Evolutionary conservation across 2,888 invertebrate genomes (phyloP), one percentile per base, ranked within the genome.

Genomic region (Melanargia galathea): DNA sequence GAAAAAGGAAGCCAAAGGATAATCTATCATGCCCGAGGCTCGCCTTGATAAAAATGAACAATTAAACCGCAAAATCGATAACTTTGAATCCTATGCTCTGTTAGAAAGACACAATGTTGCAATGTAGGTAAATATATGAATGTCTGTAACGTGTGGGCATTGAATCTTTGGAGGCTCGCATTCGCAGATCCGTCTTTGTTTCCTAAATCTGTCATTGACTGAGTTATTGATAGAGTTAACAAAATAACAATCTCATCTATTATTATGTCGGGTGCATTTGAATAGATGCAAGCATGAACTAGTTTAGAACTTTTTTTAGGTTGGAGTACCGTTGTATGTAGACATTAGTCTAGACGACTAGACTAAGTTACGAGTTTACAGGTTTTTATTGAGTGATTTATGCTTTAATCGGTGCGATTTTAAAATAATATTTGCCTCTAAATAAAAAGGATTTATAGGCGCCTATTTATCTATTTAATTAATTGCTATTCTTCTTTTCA

Each of bases 21-120:
- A 89, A 90, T 90, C 90, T 90, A 90, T 90, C 90, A 90, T 85
- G 88, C 87, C 82, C 84, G 83, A 83, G 85, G 89, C 85, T 77
- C 83, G 84, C 82, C 82, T 84, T 89, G 88, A 90, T 88, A 90
- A 89, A 90, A 90, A 90, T 88, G 86, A 87, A 89, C 87, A 87
- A 88, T 89, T 89, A 87, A 82, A 84, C 80, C 77, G 80, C 79
- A 81, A 79, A 83, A 86, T 86, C 85, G 82, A 86, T 82, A 81
- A 78, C 82, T 83, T 82, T 72, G 75, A 81, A 79, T 77, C 76
- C 76, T 63, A 60, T 54, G 74, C 75, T 76, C 75, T 60, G 65
- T 55, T 61, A 45, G 54, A 55, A 66, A 62, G 49, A 59, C 26
- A 59, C 59, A 46, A 22, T 60, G 56, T 30, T 45, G 60, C 51